Evolutionary conservation across 2,888 invertebrate species (phyloP).

Genomic region (Lasioglossum marginatum): DNA sequence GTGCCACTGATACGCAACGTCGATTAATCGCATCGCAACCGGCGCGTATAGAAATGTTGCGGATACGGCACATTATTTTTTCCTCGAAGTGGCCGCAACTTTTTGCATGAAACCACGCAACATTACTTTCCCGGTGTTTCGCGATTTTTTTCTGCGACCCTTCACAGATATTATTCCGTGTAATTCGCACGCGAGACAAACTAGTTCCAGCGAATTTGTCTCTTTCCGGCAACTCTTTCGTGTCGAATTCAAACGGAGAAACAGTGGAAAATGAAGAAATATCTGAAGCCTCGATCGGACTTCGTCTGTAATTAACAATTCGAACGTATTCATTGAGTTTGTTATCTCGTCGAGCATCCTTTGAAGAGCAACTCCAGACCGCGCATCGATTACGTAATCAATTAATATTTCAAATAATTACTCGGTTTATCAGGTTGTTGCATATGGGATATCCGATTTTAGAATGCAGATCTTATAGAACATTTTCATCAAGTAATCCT

Average conservation of each 20-base stretch:
- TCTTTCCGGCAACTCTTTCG: background rate
- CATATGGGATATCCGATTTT: too few relatives aligned
- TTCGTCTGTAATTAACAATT: background rate
- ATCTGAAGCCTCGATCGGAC: background rate
- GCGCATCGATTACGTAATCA: background rate
- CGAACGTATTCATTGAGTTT: background rate
- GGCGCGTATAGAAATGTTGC: slow-evolving; percentile 41
- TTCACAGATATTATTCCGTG: too few relatives aligned
- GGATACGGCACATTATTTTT: slow-evolving; percentile 34
- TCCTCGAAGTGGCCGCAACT: slow-evolving; percentile 20
- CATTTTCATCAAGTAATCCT: too few relatives aligned
- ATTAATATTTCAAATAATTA: background rate
- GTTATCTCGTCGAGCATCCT: background rate
- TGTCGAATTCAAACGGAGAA: background rate
- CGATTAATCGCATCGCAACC: slow-evolving; percentile 58
- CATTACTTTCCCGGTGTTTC: slow-evolving; percentile 19
- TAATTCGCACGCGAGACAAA: background rate
- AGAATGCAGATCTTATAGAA: too few relatives aligned
- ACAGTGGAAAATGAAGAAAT: background rate
- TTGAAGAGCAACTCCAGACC: background rate
- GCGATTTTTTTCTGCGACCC: slow-evolving; percentile 14
- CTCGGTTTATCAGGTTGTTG: background rate
- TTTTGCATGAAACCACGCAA: slow-evolving; percentile 29
- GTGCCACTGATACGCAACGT: slow-evolving; percentile 54
- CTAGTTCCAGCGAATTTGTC: background rate